These are phyloP conservation scores for Eumacrocentrus americanus DNA, from an alignment of 2,888 invertebrate genomes.

Conservation along the genomic window DNA sequence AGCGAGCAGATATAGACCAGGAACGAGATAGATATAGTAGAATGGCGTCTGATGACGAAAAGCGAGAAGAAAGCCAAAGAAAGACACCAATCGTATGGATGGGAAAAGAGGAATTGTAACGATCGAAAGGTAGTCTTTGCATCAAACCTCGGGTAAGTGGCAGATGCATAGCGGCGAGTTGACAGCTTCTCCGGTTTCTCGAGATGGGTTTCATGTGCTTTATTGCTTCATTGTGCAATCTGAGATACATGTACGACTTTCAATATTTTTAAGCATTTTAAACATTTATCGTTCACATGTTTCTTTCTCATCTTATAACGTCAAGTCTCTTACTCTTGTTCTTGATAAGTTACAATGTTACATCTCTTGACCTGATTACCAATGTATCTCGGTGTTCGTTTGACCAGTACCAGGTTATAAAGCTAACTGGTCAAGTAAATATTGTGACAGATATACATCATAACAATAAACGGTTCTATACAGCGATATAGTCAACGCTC, in stretches of 20 bases:
- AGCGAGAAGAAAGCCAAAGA: slow-evolving; percentile 13
- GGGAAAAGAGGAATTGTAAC: slow-evolving; percentile 49
- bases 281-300: too few relatives aligned
- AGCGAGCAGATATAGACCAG: slow-evolving; percentile 11
- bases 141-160: slow-evolving; percentile 50
- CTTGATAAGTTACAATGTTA: too few relatives aligned
- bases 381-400: too few relatives aligned
- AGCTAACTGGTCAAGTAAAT: too few relatives aligned
- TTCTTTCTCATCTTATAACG: too few relatives aligned
- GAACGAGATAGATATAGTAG: not conserved
- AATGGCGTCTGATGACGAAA: not conserved
- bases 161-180: slow-evolving; percentile 58
- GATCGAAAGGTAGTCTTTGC: slow-evolving; percentile 48
- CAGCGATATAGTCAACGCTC: too few relatives aligned
- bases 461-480: too few relatives aligned
- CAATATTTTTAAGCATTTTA: too few relatives aligned
- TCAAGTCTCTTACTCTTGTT: too few relatives aligned
- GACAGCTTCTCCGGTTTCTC: slow-evolving; percentile 59
- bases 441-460: too few relatives aligned
- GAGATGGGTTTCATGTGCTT: not conserved
- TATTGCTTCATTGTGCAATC: slow-evolving; percentile 23
- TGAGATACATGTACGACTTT: slow-evolving; percentile 15
- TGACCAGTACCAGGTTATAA: too few relatives aligned
- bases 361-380: too few relatives aligned
- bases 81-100: not conserved